Conservation (phyloP, 1,140 invertebrate species). For the Hetaerina americana region DNA sequence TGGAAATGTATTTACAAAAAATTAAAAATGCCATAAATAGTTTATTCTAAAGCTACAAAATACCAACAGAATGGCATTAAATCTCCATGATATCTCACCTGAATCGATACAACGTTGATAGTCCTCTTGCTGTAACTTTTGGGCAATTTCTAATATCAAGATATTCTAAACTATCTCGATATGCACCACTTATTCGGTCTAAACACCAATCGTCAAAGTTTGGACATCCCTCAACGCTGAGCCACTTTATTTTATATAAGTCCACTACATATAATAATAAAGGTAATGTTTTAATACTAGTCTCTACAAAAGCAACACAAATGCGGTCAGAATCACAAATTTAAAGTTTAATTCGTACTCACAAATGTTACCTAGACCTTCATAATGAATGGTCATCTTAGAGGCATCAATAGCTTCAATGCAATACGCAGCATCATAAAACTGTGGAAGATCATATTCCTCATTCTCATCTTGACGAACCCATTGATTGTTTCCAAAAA, state of each 20-base stretch:
- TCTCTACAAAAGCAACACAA: no score
- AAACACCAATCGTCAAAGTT: constrained; percentile 65
- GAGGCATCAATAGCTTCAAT: constrained; percentile 56
- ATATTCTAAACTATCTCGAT: constrained; percentile 44
- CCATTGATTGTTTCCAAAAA: constrained; percentile 35
- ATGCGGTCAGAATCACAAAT: no score
- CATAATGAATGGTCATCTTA: constrained; percentile 45
- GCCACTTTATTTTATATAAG: constrained; percentile 43
- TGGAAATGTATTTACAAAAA: no score
- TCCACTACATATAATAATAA: constrained; percentile 26
- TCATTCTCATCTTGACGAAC: constrained; percentile 28
- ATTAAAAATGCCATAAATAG: no score
- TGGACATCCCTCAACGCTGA: constrained; percentile 46
- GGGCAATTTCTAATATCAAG: constrained; percentile 58
- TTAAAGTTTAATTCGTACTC: no score
- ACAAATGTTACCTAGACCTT: constrained; percentile 53
- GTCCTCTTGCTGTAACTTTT: constrained; percentile 44
- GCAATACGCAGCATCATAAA: constrained; percentile 35
- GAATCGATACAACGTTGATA: constrained; percentile 49
- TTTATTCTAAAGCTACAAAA: no score
- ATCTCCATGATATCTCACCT: no score
- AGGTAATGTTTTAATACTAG: constrained; percentile 9
- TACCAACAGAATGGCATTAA: no score
- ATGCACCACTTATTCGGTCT: constrained; percentile 45
- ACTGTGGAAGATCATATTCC: constrained; percentile 37